Conservation (phyloP, 2,888 invertebrate species). For the Boloria euphrosyne region DNA sequence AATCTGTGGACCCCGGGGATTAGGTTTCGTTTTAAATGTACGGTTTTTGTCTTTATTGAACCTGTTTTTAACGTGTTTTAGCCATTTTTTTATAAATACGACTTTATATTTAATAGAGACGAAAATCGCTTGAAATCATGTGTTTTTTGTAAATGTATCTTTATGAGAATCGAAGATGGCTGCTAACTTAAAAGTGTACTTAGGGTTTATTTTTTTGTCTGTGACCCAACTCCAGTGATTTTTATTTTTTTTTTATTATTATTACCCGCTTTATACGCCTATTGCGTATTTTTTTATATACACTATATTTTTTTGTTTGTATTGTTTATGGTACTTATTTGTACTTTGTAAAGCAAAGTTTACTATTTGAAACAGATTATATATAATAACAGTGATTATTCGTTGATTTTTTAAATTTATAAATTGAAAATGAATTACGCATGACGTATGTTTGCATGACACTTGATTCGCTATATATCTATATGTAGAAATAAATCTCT, state of each 20-base stretch:
- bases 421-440: conserved; percentile 16
- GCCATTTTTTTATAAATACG: conserved; percentile 12
- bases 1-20: conserved; percentile 41
- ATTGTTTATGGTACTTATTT: conserved; percentile 18
- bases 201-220: conserved; percentile 33
- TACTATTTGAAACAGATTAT: conserved; percentile 13
- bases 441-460: conserved; percentile 41
- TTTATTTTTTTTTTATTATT: conserved; percentile 39
- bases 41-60: conserved; percentile 8
- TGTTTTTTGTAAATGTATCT: conserved; percentile 32
- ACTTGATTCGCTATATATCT: conserved; percentile 40
- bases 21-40: conserved; percentile 9
- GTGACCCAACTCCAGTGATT: conserved; percentile 48
- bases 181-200: conserved; percentile 49
- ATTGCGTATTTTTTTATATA: conserved; percentile 43
- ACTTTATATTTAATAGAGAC: conserved; percentile 21
- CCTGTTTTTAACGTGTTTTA: conserved; percentile 19
- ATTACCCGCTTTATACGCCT: conserved; percentile 40
- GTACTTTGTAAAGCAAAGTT: conserved; percentile 24
- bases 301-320: conserved; percentile 31
- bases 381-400: conserved; percentile 9
- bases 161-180: conserved; percentile 33
- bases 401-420: conserved; percentile 23
- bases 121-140: conserved; percentile 15
- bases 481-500: conserved; percentile 10